These are phyloP conservation scores for Ectemnius cavifrons DNA, from an alignment of 2,888 invertebrate species.

Conservation along the genomic window DNA sequence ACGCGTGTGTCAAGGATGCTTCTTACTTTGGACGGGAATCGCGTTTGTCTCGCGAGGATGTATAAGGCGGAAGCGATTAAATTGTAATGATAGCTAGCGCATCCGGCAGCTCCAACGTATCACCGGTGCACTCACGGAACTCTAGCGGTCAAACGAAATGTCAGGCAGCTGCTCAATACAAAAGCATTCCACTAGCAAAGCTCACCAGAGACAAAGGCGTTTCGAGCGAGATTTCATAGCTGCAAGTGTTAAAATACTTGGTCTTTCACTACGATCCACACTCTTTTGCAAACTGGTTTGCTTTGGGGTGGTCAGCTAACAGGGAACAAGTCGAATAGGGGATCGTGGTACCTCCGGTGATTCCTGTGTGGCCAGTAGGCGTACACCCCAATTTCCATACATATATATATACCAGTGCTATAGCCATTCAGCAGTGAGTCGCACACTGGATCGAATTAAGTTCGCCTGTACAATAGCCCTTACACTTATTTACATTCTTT, in stretches of 20 bases:
- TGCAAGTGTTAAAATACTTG: no score
- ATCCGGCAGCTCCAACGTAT: slow-evolving; percentile 4
- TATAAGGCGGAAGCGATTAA: neutral
- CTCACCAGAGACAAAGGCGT: no score
- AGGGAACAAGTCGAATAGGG: slow-evolving; percentile 50
- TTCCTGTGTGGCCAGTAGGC: slow-evolving; percentile 54
- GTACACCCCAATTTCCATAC: slow-evolving; percentile 73
- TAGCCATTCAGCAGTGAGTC: slow-evolving; percentile 72
- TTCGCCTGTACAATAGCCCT: slow-evolving; percentile 41
- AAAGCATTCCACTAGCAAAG: no score
- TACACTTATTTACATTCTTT: slow-evolving; percentile 68
- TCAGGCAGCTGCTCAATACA: no score
- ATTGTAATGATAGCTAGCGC: neutral
- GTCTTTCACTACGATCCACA: no score
- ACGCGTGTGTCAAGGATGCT: slow-evolving; percentile 34
- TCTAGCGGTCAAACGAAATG: no score
- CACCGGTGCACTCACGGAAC: no score
- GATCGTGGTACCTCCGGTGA: slow-evolving; percentile 47
- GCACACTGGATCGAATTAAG: slow-evolving; percentile 65
- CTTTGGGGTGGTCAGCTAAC: no score
- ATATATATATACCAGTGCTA: slow-evolving; percentile 74
- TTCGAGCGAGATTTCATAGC: no score
- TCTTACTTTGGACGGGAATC: slow-evolving; percentile 41
- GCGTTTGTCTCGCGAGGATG: slow-evolving; percentile 33
- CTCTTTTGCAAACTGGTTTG: no score